phyloP scores from a whole-genome alignment of 2,797 vertebrate genomes.

The Miichthys miiuy region DNA sequence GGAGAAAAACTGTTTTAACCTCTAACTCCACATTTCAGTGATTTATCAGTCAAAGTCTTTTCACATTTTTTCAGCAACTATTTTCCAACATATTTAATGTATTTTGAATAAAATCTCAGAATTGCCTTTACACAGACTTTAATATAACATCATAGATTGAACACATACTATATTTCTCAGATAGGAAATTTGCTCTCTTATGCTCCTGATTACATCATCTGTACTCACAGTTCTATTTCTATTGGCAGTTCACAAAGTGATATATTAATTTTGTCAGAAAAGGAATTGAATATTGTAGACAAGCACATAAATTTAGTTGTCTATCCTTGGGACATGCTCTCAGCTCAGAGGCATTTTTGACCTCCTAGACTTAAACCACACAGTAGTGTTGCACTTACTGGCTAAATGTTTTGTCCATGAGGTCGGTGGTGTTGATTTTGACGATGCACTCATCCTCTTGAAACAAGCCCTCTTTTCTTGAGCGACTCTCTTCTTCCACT shows the following conservation, averaged over 20 bases:
- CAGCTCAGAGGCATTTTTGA: not conserved
- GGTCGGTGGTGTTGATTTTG: conserved; percentile 92
- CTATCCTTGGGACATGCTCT: not conserved
- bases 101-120: no score
- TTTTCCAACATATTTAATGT: no score
- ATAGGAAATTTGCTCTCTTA: not conserved
- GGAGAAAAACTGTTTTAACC: no score
- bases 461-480: conserved; percentile 91
- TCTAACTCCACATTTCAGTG: no score
- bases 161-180: not conserved
- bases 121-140: no score
- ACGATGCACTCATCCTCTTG: conserved; percentile 96
- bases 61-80: no score
- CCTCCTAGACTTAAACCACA: not conserved
- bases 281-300: not conserved
- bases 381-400: conserved; percentile 88
- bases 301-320: not conserved
- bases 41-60: no score
- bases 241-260: no score
- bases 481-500: conserved; percentile 94
- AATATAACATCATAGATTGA: not conserved
- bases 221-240: not conserved
- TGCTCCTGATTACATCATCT: not conserved
- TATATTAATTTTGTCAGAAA: not conserved
- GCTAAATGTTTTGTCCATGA: conserved; percentile 94